These are phyloP conservation scores for Vulpes vulpes DNA, from an alignment of 2,113 vertebrate species.

Conservation along the genomic window DNA sequence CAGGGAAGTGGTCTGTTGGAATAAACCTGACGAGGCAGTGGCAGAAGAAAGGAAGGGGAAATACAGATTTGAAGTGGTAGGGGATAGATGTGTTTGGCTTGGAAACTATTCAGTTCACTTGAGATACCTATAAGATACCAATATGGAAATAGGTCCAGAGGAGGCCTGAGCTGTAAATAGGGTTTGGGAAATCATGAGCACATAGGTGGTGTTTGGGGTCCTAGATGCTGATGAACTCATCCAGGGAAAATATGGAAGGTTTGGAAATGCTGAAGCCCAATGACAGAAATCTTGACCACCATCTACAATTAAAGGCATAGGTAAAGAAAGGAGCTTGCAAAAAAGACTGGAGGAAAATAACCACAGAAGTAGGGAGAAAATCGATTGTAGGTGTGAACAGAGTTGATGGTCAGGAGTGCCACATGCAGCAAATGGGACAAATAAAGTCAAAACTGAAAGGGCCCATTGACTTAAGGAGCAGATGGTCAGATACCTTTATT, in stretches of 20 bases:
- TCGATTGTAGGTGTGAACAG: background rate
- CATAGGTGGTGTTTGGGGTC: background rate
- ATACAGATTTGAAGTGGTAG: background rate
- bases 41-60: background rate
- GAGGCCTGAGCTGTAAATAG: constrained; percentile 3
- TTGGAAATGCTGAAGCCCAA: constrained; percentile 21
- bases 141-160: constrained; percentile 17
- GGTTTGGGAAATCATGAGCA: constrained; percentile 27
- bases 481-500: background rate
- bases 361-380: background rate
- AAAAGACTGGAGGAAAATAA: background rate
- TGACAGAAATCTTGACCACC: background rate
- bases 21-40: background rate
- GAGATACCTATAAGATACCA: background rate
- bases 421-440: background rate
- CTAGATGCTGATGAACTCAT: background rate
- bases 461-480: background rate
- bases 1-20: background rate
- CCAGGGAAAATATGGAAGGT: background rate
- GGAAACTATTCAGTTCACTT: background rate
- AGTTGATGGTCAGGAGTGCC: background rate
- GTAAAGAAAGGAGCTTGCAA: background rate
- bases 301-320: background rate
- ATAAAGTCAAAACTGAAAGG: background rate
- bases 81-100: background rate